Base-by-base conservation (phyloP, 2,113 vertebrate species). In the Butastur rufipennis region DNA sequence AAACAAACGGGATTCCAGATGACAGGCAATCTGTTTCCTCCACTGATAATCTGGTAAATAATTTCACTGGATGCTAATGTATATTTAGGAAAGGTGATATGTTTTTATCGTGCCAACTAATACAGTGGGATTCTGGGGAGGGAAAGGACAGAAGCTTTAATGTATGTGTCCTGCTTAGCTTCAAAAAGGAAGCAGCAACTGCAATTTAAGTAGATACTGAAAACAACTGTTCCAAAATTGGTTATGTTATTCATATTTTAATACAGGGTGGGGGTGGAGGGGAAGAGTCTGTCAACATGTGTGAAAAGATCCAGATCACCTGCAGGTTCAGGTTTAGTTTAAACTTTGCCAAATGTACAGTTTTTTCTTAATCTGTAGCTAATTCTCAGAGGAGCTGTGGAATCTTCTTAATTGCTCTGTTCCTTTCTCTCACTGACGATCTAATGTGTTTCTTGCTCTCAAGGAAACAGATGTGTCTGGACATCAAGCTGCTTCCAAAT, bases 21-120 rank as follows among this genome's bases (percentile, higher is more conserved):
- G 99, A 99, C n/a, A 98, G 99, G 45, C 98, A 99, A 7, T 99
- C 99, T 26, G 97, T 99, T 90, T 99, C 99, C 10, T 99, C 99
- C 34, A 98, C 98, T 16, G 99, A 99, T 96, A 98, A 99, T 88
- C 98, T 99, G 99, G 99, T 99, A 98, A 93, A 85, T 94, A 86
- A 43, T 47, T 89, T 75, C 38, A 23, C 19, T 34, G 27, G 25
- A 42, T 89, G 43, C 40, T 79, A 47, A 32, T 16, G 5, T 52
- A 8, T 40, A 8, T 52, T 48, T 82, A 21, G 3, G 1, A 67
- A 75, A 63, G 27, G 59, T 4, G 52, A 72, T 84, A 26, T 40
- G 43, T 25, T 88, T 77, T 82, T 65, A 20, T 68, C 16, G 2
- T 34, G 16, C 42, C 43, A 58, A 18, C 16, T 63, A 56, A 59